Percentiles rank a stretch among this genome's conserved stretches.
phyloP scores from a whole-genome alignment of 2,113 vertebrate genomes.

The Nannospalax galili region DNA sequence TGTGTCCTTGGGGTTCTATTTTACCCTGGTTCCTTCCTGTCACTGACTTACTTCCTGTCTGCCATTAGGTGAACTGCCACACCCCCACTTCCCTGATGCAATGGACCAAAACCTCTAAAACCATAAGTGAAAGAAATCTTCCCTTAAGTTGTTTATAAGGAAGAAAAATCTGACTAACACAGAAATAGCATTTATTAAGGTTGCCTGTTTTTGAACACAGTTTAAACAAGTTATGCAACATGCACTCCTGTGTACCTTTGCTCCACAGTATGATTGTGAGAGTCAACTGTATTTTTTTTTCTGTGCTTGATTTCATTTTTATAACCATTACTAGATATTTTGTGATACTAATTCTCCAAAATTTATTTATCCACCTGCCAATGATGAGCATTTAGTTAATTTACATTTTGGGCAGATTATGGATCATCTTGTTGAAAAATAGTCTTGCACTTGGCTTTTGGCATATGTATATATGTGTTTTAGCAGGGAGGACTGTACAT shows the following conservation, averaged over 20 bases:
- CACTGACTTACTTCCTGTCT: not conserved
- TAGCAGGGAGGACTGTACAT: not conserved
- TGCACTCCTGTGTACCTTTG: not conserved
- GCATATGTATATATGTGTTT: not conserved
- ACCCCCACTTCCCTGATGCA: not conserved
- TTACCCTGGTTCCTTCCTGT: not conserved
- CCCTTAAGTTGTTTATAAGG: not conserved
- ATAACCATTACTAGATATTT: not conserved
- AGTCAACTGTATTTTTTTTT: not conserved
- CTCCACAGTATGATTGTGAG: not conserved
- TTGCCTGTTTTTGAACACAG: not conserved
- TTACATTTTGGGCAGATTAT: not conserved
- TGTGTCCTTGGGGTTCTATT: not conserved
- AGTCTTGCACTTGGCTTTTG: not conserved
- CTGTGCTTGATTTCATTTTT: conserved; percentile 13
- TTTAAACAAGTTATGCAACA: not conserved
- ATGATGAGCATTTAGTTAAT: not conserved
- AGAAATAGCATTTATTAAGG: not conserved
- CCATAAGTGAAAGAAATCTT: not conserved
- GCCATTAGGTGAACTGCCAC: not conserved
- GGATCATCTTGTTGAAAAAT: not conserved
- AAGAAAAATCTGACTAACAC: not conserved
- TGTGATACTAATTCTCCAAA: not conserved
- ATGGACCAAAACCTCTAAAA: not conserved
- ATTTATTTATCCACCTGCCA: not conserved